Percentiles rank a stretch among this genome's conserved stretches.
phyloP scores from a whole-genome alignment of 2,113 vertebrate species.

The Onychorhynchus coronatus region DNA sequence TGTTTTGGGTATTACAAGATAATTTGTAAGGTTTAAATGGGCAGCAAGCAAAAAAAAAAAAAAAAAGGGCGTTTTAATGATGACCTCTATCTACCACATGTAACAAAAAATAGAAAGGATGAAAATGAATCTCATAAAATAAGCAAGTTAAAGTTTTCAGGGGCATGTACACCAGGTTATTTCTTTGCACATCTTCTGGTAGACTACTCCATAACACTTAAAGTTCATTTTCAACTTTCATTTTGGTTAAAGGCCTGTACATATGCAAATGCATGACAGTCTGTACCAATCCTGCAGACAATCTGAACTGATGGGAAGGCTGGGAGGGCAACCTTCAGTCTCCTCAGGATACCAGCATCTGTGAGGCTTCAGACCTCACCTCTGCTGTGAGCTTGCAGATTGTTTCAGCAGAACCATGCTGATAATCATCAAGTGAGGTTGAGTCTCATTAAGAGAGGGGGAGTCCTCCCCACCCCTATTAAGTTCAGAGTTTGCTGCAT shows the following conservation, averaged over 20 bases:
- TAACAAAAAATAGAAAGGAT: neutral
- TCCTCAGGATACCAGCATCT: neutral
- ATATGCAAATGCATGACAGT: neutral
- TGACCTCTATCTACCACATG: neutral
- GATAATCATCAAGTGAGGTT: neutral
- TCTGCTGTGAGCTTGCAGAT: neutral
- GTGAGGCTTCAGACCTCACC: neutral
- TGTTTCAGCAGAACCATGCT: neutral
- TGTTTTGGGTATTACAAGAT: neutral
- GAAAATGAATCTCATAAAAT: neutral
- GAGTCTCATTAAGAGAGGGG: neutral
- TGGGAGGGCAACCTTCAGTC: neutral
- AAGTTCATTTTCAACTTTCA: neutral
- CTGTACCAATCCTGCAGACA: neutral
- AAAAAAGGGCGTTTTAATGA: neutral
- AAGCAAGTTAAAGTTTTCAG: neutral
- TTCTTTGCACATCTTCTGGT: neutral
- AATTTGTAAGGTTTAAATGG: neutral
- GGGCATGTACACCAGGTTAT: neutral
- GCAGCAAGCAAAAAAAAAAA: neutral
- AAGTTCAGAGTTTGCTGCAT: neutral
- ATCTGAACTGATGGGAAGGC: neutral
- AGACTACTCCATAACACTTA: neutral
- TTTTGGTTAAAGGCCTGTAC: neutral
- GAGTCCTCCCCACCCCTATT: neutral